These are phyloP conservation scores for Pygmarrhopalites habei DNA, from an alignment of 1,140 invertebrate genomes.

Conservation along the genomic window DNA sequence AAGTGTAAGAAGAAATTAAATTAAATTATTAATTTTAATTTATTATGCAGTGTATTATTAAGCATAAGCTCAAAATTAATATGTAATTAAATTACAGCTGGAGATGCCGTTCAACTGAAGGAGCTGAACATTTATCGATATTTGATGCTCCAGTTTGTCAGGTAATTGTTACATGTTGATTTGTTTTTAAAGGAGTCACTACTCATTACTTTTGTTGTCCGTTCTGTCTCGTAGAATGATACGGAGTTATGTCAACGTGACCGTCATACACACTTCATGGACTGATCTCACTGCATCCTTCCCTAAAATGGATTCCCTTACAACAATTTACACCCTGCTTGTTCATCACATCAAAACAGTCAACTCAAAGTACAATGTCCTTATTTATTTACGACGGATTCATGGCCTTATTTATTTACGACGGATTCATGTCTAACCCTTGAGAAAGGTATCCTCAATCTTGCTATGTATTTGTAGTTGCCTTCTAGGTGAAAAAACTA, in stretches of 20 bases:
- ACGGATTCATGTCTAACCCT: too few relatives aligned
- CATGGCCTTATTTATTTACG: too few relatives aligned
- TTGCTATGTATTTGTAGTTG: conserved; percentile 24
- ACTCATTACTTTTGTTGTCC: too few relatives aligned
- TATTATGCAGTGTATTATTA: too few relatives aligned
- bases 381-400: too few relatives aligned
- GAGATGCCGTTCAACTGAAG: conserved; percentile 18
- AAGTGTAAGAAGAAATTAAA: conserved; percentile 30
- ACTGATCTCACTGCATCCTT: conserved; percentile 23
- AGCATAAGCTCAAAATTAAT: too few relatives aligned
- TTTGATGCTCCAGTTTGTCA: conserved; percentile 35
- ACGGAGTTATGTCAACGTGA: conserved; percentile 32
- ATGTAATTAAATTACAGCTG: conserved; percentile 5
- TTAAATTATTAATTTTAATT: too few relatives aligned
- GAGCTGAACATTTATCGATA: conserved; percentile 20
- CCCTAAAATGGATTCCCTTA: conserved; percentile 24
- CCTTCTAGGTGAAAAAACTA: conserved; percentile 28
- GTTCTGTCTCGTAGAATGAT: too few relatives aligned
- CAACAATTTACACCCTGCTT: conserved; percentile 30
- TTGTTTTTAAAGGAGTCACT: too few relatives aligned
- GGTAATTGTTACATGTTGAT: too few relatives aligned
- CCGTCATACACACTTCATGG: conserved; percentile 33
- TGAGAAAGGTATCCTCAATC: too few relatives aligned
- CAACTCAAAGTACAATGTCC: conserved; percentile 35
- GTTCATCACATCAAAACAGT: conserved; percentile 30